These are phyloP conservation scores for Polylopha cassiicola DNA, from an alignment of 2,888 invertebrate species.

Conservation along the genomic window DNA sequence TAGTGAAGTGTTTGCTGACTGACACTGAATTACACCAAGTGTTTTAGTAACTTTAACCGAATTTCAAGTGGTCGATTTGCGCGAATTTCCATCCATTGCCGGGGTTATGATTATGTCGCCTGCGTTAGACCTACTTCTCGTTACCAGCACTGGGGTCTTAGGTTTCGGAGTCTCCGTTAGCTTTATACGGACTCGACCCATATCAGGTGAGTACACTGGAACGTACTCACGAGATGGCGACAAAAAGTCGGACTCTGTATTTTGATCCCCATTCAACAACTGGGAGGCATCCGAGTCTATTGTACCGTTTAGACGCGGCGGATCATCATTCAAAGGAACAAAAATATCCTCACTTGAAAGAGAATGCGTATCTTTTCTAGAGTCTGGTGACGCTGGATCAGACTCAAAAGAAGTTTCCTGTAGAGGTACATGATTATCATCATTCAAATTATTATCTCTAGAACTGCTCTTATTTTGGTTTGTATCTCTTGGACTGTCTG, in stretches of 20 bases:
- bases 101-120: slow-evolving; percentile 86
- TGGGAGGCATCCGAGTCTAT: slow-evolving; percentile 70
- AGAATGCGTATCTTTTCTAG: slow-evolving; percentile 67
- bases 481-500: slow-evolving; percentile 65
- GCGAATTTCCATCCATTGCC: slow-evolving; percentile 53
- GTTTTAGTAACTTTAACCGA: slow-evolving; percentile 42
- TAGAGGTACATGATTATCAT: slow-evolving; percentile 40
- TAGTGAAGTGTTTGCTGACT: slow-evolving; percentile 68
- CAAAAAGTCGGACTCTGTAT: slow-evolving; percentile 58
- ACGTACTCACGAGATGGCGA: slow-evolving; percentile 68
- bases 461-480: slow-evolving; percentile 72
- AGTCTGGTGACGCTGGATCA: slow-evolving; percentile 60
- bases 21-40: slow-evolving; percentile 61
- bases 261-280: slow-evolving; percentile 68
- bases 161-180: slow-evolving; percentile 86
- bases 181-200: slow-evolving; percentile 87
- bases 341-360: slow-evolving; percentile 70
- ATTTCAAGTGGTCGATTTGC: slow-evolving; percentile 69
- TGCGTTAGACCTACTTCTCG: slow-evolving; percentile 84
- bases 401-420: slow-evolving; percentile 65
- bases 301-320: slow-evolving; percentile 62
- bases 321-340: slow-evolving; percentile 65
- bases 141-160: slow-evolving; percentile 88
- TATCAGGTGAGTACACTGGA: slow-evolving; percentile 80
- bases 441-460: slow-evolving; percentile 62